Base-by-base conservation (phyloP, 2,888 invertebrate species). In the Lasioglossum malachurum region DNA sequence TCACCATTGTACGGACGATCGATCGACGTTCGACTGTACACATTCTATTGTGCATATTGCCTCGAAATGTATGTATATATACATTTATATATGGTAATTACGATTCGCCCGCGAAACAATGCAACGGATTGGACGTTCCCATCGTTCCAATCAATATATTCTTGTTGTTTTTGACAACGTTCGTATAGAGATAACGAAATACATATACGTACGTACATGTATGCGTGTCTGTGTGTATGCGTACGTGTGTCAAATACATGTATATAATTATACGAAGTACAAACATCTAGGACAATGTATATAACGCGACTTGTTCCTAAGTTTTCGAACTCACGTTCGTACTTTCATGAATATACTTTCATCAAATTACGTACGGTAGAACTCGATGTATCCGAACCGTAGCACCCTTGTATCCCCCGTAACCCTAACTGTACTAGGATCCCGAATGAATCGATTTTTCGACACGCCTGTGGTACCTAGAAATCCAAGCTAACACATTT, bases 331-430 rank as follows among this genome's bases (percentile, higher is more conserved):
- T 35, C 67, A 73, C 79, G 79, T 78, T 84, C 84, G 84, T 75
- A 88, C 87, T 86, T 84, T 85, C 84, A 79, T 73, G 67, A 57
- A 77, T 85, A 82, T 88, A 87, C 87, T 89, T 89, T 89, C 87
- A 88, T 89, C 80, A 71, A 80, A 80, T 83, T 41, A 67, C 83
- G 79, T 79, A 82, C 82, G n/a, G 75, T 82, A 85, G 85, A 82
- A 82, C 84, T 86, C 80, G 75, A 84, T 80, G 64, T 80, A 83
- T 80, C 74, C 76, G 84, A 86, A 86, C 85, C 84, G 74, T 74
- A 27, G 35, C 83, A 72, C 53, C 81, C n/a, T 49, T 73, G 38
- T 71, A n/a, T 49, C 38, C 31, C 64, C 31, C 31, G 64, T 64
- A 35, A 31, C 19, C 60, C 64, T 1, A 57, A 76, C 44, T 67